Evolutionary conservation across 2,797 vertebrate species (phyloP).

Genomic region (Gymnothorax reevesii): DNA sequence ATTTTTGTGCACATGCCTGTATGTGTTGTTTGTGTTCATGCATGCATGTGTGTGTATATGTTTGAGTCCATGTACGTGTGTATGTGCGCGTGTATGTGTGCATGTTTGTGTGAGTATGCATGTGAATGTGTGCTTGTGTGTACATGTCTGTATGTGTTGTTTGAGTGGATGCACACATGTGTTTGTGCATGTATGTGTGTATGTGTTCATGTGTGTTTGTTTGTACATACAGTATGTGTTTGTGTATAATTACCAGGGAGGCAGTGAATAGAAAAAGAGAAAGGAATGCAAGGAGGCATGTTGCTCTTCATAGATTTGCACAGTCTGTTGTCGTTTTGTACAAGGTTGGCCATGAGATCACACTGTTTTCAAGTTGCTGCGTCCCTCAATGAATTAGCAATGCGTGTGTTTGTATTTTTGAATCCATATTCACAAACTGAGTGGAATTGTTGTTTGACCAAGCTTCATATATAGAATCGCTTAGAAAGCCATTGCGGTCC

Average conservation of each 20-base stretch:
- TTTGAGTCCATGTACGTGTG: too few species aligned
- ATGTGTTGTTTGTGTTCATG: constrained; percentile 5
- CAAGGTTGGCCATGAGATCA: not conserved
- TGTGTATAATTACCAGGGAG: not conserved
- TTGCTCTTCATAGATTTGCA: not conserved
- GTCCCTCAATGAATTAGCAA: not conserved
- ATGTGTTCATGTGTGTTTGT: constrained; percentile 3
- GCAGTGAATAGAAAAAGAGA: not conserved
- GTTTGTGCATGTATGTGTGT: not conserved
- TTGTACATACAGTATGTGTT: not conserved
- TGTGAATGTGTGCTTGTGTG: constrained; percentile 19
- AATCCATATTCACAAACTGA: constrained; percentile 1
- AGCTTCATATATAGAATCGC: not conserved
- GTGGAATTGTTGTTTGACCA: not conserved
- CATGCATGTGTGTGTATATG: not conserved
- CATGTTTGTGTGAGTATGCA: not conserved
- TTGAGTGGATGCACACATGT: too few species aligned
- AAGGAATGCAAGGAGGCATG: not conserved
- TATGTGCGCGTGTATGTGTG: not conserved
- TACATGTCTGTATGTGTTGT: not conserved
- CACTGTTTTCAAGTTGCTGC: constrained; percentile 23
- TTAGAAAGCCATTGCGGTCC: not conserved
- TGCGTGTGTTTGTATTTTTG: constrained; percentile 20
- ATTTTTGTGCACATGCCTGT: not conserved
- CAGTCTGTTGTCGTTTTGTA: not conserved